These are phyloP conservation scores for Lanius collurio DNA, from an alignment of 2,113 vertebrate genomes.

Conservation along the genomic window DNA sequence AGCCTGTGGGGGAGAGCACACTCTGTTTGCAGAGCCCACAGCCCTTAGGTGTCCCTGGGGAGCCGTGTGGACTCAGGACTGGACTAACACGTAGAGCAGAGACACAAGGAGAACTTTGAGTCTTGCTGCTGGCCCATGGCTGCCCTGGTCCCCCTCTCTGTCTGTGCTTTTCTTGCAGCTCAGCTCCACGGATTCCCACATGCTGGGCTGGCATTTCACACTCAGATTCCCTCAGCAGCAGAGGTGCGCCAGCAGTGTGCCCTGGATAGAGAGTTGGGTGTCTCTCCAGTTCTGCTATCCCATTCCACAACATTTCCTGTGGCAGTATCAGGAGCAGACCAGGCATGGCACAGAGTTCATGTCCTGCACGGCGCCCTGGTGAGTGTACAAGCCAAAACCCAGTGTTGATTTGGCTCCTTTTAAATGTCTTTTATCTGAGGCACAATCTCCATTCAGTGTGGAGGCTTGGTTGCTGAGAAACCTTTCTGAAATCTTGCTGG, in stretches of 20 bases:
- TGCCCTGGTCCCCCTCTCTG: neutral
- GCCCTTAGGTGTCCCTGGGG: neutral
- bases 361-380: fast-evolving
- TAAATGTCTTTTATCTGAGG: neutral
- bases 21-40: neutral
- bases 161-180: neutral
- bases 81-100: neutral
- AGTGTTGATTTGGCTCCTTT: neutral
- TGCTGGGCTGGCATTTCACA: neutral
- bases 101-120: neutral
- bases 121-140: neutral
- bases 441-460: neutral
- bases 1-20: neutral
- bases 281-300: neutral
- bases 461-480: neutral
- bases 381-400: neutral
- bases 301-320: no score
- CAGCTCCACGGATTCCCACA: fast-evolving
- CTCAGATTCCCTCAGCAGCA: neutral
- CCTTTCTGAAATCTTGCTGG: neutral
- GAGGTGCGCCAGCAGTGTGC: neutral
- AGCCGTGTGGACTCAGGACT: neutral
- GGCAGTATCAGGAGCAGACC: neutral
- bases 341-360: neutral
- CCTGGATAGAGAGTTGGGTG: neutral